Conservation (phyloP, 2,888 invertebrate species). For the Tribolium freemani region DNA sequence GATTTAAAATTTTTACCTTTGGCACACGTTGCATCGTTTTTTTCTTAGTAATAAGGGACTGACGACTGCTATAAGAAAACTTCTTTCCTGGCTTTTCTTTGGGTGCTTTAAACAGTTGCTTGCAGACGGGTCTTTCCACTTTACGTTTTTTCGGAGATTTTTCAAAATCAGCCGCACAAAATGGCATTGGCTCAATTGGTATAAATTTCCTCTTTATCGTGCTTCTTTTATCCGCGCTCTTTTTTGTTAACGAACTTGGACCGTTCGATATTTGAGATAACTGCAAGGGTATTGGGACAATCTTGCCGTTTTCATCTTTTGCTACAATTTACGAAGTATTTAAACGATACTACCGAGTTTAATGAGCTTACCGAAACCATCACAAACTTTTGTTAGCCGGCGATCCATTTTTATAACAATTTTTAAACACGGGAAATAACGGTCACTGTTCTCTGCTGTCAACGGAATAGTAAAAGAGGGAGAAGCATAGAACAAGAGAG, state of each 20-base stretch:
- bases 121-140: background rate
- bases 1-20: too few relatives aligned
- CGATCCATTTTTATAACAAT: background rate
- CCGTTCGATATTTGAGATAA: background rate
- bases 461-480: too few relatives aligned
- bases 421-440: background rate
- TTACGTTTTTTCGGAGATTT: background rate
- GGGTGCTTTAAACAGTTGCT: constrained; percentile 2
- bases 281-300: background rate
- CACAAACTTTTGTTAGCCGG: background rate
- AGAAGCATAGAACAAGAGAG: too few relatives aligned
- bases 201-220: background rate
- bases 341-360: background rate
- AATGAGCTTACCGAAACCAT: background rate
- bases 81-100: background rate
- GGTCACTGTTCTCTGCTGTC: background rate
- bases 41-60: too few relatives aligned
- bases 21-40: too few relatives aligned
- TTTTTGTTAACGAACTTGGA: background rate
- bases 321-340: background rate
- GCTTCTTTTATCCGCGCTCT: background rate
- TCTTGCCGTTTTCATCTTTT: constrained; percentile 1
- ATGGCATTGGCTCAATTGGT: background rate
- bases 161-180: background rate
- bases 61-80: too few relatives aligned